These are phyloP conservation scores for Drosophila neonasuta DNA, from an alignment of 2,888 invertebrate species.

Conservation along the genomic window DNA sequence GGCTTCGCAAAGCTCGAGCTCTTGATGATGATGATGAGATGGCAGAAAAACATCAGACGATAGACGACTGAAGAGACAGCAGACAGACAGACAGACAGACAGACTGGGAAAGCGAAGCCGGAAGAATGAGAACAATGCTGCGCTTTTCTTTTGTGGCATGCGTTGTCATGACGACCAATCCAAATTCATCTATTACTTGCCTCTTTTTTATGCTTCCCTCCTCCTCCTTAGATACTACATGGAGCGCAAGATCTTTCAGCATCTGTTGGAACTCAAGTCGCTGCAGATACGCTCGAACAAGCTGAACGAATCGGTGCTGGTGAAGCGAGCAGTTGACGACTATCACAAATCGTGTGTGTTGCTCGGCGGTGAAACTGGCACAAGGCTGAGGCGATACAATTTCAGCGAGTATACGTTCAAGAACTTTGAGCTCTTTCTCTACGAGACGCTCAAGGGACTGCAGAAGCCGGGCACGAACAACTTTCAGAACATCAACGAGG, in stretches of 20 bases:
- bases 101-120: background rate
- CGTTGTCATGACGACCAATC: conserved; percentile 16
- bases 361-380: conserved; percentile 83
- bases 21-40: conserved; percentile 21
- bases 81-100: background rate
- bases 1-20: conserved; percentile 30
- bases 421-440: conserved; percentile 93
- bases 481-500: conserved; percentile 85
- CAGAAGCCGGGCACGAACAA: conserved; percentile 87
- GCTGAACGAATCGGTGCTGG: conserved; percentile 92
- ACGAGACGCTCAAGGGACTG: conserved; percentile 90
- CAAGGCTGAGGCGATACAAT: conserved; percentile 84
- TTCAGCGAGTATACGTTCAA: conserved; percentile 87
- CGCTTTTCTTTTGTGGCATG: conserved; percentile 28
- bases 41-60: conserved; percentile 8
- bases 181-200: background rate
- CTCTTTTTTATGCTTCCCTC: background rate
- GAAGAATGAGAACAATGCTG: conserved; percentile 29
- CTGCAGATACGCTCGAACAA: conserved; percentile 95
- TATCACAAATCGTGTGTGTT: conserved; percentile 90
- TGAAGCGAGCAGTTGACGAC: conserved; percentile 93
- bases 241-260: conserved; percentile 95
- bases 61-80: background rate
- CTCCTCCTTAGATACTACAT: conserved; percentile 88
- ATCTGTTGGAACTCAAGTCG: conserved; percentile 94